Percentiles rank a stretch among this genome's conserved stretches.
Conservation (phyloP, 2,888 invertebrate species). For the Tinea pellionella region DNA sequence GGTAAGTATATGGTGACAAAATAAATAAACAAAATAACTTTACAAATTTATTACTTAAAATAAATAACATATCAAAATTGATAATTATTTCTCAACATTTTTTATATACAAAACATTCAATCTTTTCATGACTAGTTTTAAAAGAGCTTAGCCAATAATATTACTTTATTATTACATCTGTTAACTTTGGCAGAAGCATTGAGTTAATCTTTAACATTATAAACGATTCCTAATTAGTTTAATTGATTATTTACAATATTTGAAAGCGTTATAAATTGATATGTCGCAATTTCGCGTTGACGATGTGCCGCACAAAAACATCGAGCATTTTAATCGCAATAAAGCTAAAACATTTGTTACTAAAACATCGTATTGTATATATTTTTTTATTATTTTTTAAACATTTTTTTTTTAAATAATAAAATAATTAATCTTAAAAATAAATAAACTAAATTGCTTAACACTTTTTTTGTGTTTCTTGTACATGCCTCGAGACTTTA, state of each 20-base stretch:
- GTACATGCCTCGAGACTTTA: slow-evolving; percentile 66
- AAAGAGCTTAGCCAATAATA: slow-evolving; percentile 46
- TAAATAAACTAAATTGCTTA: neutral
- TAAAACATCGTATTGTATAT: neutral
- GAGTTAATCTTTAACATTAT: slow-evolving; percentile 8
- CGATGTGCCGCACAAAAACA: slow-evolving; percentile 44
- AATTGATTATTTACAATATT: slow-evolving; percentile 12
- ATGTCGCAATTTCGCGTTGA: slow-evolving; percentile 38
- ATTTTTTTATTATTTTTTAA: neutral
- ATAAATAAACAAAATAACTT: neutral
- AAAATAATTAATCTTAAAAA: slow-evolving; percentile 15
- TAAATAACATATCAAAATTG: slow-evolving; percentile 46
- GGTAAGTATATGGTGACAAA: neutral
- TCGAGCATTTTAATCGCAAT: slow-evolving; percentile 22
- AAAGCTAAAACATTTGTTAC: slow-evolving; percentile 10
- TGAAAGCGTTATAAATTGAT: slow-evolving; percentile 19
- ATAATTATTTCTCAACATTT: slow-evolving; percentile 38
- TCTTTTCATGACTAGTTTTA: slow-evolving; percentile 57
- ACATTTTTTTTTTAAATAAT: slow-evolving; percentile 11
- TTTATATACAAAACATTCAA: slow-evolving; percentile 61
- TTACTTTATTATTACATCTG: neutral
- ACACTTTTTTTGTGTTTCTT: slow-evolving; percentile 13
- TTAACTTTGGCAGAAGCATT: slow-evolving; percentile 20
- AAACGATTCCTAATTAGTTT: neutral
- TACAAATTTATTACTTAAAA: slow-evolving; percentile 45